Base-by-base conservation (phyloP, 1,140 invertebrate species). In the Danaus melanippus region DNA sequence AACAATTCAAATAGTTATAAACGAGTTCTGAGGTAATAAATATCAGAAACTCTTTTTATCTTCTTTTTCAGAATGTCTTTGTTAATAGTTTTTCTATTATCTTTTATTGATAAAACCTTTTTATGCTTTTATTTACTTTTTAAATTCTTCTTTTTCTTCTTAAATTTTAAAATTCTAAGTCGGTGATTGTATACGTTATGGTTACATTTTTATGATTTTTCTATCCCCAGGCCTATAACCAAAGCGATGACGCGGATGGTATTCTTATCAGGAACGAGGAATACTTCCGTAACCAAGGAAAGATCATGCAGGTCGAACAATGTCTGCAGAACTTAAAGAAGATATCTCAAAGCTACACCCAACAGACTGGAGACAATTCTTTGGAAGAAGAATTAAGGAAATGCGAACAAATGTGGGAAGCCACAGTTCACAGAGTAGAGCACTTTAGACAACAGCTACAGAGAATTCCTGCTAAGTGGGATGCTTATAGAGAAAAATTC, bases 381-480 rank as follows among this genome's bases (percentile, higher is more conserved):
- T 74, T 96, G 12, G 86, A 89, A 10, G 90, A 94, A 42, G 89
- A 91, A 10, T 89, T 92, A 11, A 86, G 90, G 9, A 91, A 54
- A 48, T 92, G 93, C 47, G 89, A 93, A 71, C 87, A 91, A 39
- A 88, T 93, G 54, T 97, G 94, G 94, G 89, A 93, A 49, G 88
- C 89, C 45, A 88, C 94, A 1, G 90, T 91, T 12, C 87, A 90
- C 9, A 91, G 91, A 71, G 89, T 96, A 11, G 92, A 95, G 64
- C 87, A 89, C 56, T 89, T 97, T 55, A 89, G 91, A 46, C 88
- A 92, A 55, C 93, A 96, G 58, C 79, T 98, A 40, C 92, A 95
- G 66, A 92, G 96, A 78, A 93, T 97, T 60, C 96, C 96, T 5
- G 93, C 95, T 52, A 93, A 96, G 75, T 97, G 96, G 96, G 92